phyloP scores from a whole-genome alignment of 2,888 invertebrate genomes.

The Parnassius smintheus region DNA sequence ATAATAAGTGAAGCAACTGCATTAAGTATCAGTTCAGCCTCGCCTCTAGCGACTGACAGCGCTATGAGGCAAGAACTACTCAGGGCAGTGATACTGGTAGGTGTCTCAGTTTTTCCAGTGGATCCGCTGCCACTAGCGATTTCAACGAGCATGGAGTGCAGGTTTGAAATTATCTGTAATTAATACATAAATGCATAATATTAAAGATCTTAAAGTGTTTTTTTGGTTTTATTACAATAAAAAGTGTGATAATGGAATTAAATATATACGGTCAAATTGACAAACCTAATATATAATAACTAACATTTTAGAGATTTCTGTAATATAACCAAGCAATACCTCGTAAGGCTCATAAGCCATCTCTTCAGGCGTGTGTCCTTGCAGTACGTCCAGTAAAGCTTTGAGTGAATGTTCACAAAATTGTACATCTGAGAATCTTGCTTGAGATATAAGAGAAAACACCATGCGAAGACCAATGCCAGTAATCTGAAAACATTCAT shows the following conservation, averaged over 20 bases:
- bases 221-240: too few relatives aligned
- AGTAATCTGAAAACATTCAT: constrained; percentile 81
- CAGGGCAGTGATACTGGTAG: constrained; percentile 89
- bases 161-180: constrained; percentile 84
- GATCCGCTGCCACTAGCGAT: constrained; percentile 85
- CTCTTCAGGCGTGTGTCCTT: constrained; percentile 94
- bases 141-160: constrained; percentile 92
- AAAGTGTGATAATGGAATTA: too few relatives aligned
- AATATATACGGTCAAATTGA: too few relatives aligned
- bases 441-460: constrained; percentile 94
- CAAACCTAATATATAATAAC: too few relatives aligned
- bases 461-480: constrained; percentile 92
- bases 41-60: constrained; percentile 95
- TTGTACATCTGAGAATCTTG: constrained; percentile 89
- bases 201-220: too few relatives aligned
- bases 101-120: constrained; percentile 64
- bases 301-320: too few relatives aligned
- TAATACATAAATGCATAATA: constrained; percentile 30
- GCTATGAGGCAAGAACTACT: constrained; percentile 96
- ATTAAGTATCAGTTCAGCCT: constrained; percentile 93
- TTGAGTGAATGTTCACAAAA: constrained; percentile 94
- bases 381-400: constrained; percentile 94
- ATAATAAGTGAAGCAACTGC: constrained; percentile 94
- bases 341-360: constrained; percentile 90
- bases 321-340: constrained; percentile 54